Evolutionary conservation across 1,140 invertebrate genomes (phyloP), one percentile per base, ranked within the genome.

Genomic region (Caerostris darwini): DNA sequence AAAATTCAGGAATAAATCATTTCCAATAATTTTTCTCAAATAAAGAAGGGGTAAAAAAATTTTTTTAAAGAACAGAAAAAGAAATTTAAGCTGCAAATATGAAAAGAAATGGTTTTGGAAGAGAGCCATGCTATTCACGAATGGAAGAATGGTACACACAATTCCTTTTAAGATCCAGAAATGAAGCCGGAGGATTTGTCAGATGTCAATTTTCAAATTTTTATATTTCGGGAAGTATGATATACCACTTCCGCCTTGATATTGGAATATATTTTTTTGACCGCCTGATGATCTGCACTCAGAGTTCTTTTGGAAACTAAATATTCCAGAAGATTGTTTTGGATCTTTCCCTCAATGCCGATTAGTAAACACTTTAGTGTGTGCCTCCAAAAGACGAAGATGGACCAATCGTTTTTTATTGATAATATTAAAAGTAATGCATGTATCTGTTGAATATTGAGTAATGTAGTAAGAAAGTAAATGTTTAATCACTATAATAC

Each of bases 161-260:
- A 77, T 77, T 77, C 71, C 71, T 77, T 77, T 77, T 77, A 77
- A 77, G 71, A 77, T 53, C 34, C 53, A 34, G 71, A 77, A 77
- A 77, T 77, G 71, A 77, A 77, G 71, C 34, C 10, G 71, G 71
- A 77, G 34, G 71, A 77, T 77, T 53, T 77, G 71, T 77, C 71
- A 77, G 71, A 50, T 50, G 53, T 77, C 50, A 34, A 53, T 53
- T 77, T 77, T 53, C 53, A 12, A 50, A 50, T 77, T 77, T 77
- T 77, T 34, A 53, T 10, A 64, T 64, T 64, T 64, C 10, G 10
- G 10, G 71, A 50, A 77, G 71, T 77, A 77, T 77, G 71, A 77
- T 77, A 77, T 77, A 77, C 71, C 34, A 34, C 71, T 77, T 77
- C 34, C 71, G 71, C 34, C 71, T 77, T 77, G 34, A 77, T 34